Percentiles rank a stretch among this genome's conserved stretches.
Evolutionary conservation across 2,113 vertebrate genomes (phyloP).

Genomic region (Corythoichthys intestinalis): DNA sequence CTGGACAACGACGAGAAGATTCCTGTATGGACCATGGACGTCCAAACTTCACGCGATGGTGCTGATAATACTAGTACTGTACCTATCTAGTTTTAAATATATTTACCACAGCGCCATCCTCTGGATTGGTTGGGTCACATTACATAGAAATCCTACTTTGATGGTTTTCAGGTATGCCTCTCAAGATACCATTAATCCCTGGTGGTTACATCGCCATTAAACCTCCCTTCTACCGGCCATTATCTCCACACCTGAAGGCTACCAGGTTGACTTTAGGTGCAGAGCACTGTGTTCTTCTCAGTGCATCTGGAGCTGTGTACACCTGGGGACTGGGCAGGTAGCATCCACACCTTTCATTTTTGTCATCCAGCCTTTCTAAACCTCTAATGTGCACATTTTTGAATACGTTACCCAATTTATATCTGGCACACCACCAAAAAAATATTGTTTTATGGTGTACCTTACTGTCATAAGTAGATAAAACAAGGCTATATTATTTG

Average conservation of each 20-base stretch:
- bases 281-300: slow-evolving; percentile 79
- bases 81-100: too few relatives aligned
- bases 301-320: slow-evolving; percentile 67
- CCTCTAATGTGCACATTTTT: neutral
- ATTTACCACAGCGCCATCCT: neutral
- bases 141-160: neutral
- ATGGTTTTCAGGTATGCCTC: slow-evolving; percentile 25
- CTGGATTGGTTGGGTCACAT: neutral
- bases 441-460: neutral
- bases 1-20: slow-evolving; percentile 51
- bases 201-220: slow-evolving; percentile 72
- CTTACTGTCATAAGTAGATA: neutral
- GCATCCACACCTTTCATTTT: neutral
- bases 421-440: neutral
- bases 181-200: slow-evolving; percentile 77
- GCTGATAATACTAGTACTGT: slow-evolving; percentile 32
- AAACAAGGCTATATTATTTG: neutral
- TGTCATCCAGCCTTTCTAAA: neutral
- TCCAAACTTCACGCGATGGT: slow-evolving; percentile 11
- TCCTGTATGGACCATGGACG: slow-evolving; percentile 64
- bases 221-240: slow-evolving; percentile 71
- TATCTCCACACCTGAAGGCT: slow-evolving; percentile 68
- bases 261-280: slow-evolving; percentile 75
- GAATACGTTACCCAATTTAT: neutral
- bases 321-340: slow-evolving; percentile 88